Evolutionary conservation across 2,888 invertebrate genomes (phyloP).

Genomic region (Tiphia femorata): DNA sequence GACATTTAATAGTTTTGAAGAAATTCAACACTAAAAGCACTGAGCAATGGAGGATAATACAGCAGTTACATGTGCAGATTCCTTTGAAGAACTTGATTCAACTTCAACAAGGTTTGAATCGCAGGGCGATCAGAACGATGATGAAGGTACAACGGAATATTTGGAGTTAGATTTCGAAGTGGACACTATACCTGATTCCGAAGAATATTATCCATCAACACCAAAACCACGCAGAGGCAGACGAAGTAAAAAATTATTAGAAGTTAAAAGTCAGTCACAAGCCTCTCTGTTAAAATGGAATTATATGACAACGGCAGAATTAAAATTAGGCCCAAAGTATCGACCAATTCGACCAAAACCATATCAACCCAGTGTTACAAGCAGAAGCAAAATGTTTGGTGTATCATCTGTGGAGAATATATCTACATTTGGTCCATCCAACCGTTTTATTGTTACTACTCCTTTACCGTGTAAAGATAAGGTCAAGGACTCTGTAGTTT

Average conservation of each 20-base stretch:
- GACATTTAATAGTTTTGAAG: no score
- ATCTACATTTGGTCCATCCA: not conserved
- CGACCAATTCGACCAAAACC: conserved; percentile 21
- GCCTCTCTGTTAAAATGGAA: conserved; percentile 2
- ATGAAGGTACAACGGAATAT: not conserved
- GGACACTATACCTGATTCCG: not conserved
- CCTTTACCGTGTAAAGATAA: conserved; percentile 1
- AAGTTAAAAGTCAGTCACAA: not conserved
- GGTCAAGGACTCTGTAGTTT: not conserved
- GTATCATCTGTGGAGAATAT: not conserved
- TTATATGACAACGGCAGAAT: not conserved
- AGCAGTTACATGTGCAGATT: not conserved
- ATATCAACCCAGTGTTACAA: not conserved
- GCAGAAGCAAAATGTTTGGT: conserved; percentile 2
- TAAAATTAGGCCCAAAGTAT: conserved; percentile 6
- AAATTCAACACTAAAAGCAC: no score
- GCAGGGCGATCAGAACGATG: not conserved
- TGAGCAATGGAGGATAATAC: conserved; percentile 7
- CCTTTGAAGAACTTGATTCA: not conserved
- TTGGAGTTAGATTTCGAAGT: conserved; percentile 2
- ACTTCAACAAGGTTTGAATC: not conserved
- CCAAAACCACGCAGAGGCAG: conserved; percentile 1
- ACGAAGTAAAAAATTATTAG: not conserved
- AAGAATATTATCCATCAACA: not conserved
- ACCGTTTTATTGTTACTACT: conserved; percentile 9